These are phyloP conservation scores for Protonibea diacanthus DNA, from an alignment of 2,797 vertebrate species.

Conservation along the genomic window DNA sequence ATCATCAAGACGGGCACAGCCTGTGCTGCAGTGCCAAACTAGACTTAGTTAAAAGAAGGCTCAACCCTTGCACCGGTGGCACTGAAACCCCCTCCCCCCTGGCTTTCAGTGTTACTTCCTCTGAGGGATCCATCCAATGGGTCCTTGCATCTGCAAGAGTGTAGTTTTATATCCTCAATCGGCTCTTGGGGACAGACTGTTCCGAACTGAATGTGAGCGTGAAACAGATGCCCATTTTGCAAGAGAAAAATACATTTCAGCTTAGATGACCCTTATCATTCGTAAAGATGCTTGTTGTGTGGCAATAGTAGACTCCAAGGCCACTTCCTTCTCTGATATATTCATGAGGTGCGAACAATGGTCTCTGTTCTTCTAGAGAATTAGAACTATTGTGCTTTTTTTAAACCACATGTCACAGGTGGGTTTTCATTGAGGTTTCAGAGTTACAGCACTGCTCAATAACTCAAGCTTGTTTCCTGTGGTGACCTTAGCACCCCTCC, in stretches of 20 bases:
- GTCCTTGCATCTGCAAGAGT: background rate
- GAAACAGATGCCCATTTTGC: conserved; percentile 34
- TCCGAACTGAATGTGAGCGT: conserved; percentile 13
- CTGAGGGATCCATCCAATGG: background rate
- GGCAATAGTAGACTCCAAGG: background rate
- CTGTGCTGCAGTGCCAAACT: conserved; percentile 23
- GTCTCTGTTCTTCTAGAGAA: background rate
- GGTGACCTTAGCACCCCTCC: conserved; percentile 21
- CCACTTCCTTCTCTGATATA: conserved; percentile 7
- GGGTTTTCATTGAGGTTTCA: conserved; percentile 24
- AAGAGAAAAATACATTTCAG: conserved; percentile 11
- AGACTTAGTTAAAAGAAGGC: conserved; percentile 28
- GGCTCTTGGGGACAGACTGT: conserved; percentile 9
- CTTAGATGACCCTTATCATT: conserved; percentile 9
- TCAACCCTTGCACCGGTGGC: conserved; percentile 14
- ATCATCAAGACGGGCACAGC: conserved; percentile 38
- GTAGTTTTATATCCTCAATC: conserved; percentile 36
- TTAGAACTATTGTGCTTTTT: background rate
- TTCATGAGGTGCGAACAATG: conserved; percentile 5
- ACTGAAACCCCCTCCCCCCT: background rate
- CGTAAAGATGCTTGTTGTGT: conserved; percentile 11
- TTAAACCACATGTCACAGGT: background rate
- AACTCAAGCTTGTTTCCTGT: conserved; percentile 26
- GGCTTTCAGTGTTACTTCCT: background rate
- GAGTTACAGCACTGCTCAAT: background rate